Percentiles rank a stretch among this genome's conserved stretches.
phyloP scores from a whole-genome alignment of 2,797 vertebrate genomes.

The Anomalospiza imberbis region DNA sequence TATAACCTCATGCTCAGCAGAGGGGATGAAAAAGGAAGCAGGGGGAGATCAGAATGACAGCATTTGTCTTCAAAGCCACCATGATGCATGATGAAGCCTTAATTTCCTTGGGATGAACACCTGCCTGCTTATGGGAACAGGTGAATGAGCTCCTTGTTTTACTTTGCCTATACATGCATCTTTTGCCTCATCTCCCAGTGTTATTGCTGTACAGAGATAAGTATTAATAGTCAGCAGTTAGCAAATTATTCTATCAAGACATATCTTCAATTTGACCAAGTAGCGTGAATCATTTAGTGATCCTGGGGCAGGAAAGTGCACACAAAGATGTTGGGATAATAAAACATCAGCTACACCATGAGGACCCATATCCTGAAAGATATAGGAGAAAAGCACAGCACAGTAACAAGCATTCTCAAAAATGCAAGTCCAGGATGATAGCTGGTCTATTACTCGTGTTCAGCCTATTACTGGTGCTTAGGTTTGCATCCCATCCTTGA shows the following conservation, averaged over 20 bases:
- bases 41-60: rapidly evolving
- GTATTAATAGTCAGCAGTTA: not conserved
- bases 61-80: not conserved
- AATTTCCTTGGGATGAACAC: not conserved
- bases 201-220: not conserved
- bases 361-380: not conserved
- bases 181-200: not conserved
- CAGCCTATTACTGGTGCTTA: not conserved
- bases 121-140: not conserved
- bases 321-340: not conserved
- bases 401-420: not conserved
- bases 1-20: not conserved
- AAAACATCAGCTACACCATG: not conserved
- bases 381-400: not conserved
- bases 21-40: not conserved
- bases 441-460: not conserved
- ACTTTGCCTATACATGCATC: no score
- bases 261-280: not conserved
- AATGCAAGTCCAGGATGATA: not conserved
- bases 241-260: not conserved
- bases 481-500: not conserved
- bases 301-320: not conserved
- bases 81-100: not conserved
- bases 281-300: not conserved
- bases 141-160: not conserved